Base-by-base conservation (phyloP, 2,113 vertebrate species). In the Salminus brasiliensis region DNA sequence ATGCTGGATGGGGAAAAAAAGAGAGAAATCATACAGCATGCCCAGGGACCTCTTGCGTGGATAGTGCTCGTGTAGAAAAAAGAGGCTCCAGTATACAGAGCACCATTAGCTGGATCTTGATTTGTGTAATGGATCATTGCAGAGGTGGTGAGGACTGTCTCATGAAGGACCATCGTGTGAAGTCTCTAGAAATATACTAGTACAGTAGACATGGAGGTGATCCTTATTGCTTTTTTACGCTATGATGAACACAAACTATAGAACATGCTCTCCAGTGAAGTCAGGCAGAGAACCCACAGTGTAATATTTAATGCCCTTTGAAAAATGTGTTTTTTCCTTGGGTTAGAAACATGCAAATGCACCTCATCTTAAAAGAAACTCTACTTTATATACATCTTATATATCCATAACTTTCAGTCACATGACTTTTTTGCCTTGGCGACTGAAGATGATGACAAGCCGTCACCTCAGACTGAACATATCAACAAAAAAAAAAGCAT, bases 81-180 rank as follows among this genome's bases (percentile, higher is more conserved):
- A 62, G 66, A 39, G 73, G 75, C 81, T 82, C 27, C 72, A 80
- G 29, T 74, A 86, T 79, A 81, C 82, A 85, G 80, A 81, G 81
- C 82, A 89, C 87, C 74, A 87, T 89, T 82, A 76, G 85, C 87
- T 84, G 88, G 71, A 84, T 90, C 90, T 89, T 91, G 88, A 93
- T 92, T 93, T 90, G 86, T 82, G 85, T 90, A 89, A 89, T 88
- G 83, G 82, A 84, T 85, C 76, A 71, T 79, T 84, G 85, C 72
- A 81, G 88, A 86, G 84, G 88, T 87, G 84, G 87, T 87, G 84
- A 88, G 87, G 87, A 79, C 79, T 90, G 87, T 77, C 73, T 88
- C 75, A 53, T 25, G 34, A 47, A 49, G 55, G 66, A 60, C 32
- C 32, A 30, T 79, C 43, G 12, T 82, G 80, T 85, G 84, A 88